Conservation (phyloP, 2,797 vertebrate species). For the Artibeus lituratus region DNA sequence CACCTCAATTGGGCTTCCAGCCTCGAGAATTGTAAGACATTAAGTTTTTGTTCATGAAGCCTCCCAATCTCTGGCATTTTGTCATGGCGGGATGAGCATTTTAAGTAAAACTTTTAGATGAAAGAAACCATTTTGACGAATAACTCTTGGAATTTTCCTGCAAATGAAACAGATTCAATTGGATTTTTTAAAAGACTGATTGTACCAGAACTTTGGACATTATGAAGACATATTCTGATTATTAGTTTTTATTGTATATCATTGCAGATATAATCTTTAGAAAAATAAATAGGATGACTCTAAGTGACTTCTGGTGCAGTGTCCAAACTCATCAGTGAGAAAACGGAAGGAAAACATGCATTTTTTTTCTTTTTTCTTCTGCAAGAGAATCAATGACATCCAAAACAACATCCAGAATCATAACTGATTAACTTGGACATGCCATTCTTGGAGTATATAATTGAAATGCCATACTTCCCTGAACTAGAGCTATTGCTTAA, state of each 20-base stretch:
- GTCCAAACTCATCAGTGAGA: not conserved
- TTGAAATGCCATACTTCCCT: not conserved
- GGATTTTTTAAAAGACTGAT: not conserved
- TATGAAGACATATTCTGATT: not conserved
- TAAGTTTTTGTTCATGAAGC: not conserved
- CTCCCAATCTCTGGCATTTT: not conserved
- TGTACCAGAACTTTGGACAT: not conserved
- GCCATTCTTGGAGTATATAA: conserved; percentile 14
- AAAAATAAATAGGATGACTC: not conserved
- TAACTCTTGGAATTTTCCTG: not conserved
- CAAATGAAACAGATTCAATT: not conserved
- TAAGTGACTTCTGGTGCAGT: not conserved
- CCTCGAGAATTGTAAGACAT: not conserved
- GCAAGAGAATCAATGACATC: not conserved
- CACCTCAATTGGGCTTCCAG: not conserved
- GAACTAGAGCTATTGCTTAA: not conserved
- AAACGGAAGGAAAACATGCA: not conserved
- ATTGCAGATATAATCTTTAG: not conserved
- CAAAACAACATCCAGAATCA: not conserved
- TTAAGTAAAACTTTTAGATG: not conserved
- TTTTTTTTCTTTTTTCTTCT: not conserved
- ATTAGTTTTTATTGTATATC: not conserved
- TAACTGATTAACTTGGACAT: not conserved
- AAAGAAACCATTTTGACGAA: not conserved
- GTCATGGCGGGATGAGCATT: not conserved